A percentile compares a stretch with the other conserved stretches of the same genome.
These are phyloP conservation scores for Prosapia bicincta DNA, from an alignment of 2,888 invertebrate genomes.

Conservation along the genomic window DNA sequence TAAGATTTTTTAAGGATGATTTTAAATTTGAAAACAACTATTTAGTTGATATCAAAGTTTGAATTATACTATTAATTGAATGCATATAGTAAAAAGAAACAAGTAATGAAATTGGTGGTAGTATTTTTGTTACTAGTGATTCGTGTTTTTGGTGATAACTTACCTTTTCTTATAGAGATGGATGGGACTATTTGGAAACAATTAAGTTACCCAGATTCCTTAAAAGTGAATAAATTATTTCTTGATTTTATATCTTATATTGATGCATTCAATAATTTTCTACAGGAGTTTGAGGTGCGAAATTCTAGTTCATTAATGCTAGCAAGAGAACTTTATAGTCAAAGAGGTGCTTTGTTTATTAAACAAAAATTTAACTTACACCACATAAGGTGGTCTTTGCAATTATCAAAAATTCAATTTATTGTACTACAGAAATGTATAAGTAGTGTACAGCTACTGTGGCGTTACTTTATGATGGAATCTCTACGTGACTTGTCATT, in stretches of 20 bases:
- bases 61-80: too few relatives aligned
- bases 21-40: too few relatives aligned
- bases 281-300: not conserved
- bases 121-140: not conserved
- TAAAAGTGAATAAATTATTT: not conserved
- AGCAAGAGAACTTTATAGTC: not conserved
- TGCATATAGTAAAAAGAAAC: too few relatives aligned
- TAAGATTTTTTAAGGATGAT: too few relatives aligned
- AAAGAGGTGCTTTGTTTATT: not conserved
- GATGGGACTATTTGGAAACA: not conserved
- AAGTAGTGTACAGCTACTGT: not conserved
- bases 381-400: not conserved
- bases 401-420: not conserved
- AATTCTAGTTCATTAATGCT: not conserved
- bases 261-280: not conserved
- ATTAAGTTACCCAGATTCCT: not conserved
- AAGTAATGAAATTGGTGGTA: not conserved
- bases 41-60: too few relatives aligned
- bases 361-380: not conserved
- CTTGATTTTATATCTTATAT: not conserved
- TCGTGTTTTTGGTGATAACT: not conserved
- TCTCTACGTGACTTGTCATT: not conserved
- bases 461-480: not conserved
- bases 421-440: not conserved
- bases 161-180: not conserved